These are phyloP conservation scores for Sinocyclocheilus grahami DNA, from an alignment of 2,113 vertebrate genomes.

Conservation along the genomic window DNA sequence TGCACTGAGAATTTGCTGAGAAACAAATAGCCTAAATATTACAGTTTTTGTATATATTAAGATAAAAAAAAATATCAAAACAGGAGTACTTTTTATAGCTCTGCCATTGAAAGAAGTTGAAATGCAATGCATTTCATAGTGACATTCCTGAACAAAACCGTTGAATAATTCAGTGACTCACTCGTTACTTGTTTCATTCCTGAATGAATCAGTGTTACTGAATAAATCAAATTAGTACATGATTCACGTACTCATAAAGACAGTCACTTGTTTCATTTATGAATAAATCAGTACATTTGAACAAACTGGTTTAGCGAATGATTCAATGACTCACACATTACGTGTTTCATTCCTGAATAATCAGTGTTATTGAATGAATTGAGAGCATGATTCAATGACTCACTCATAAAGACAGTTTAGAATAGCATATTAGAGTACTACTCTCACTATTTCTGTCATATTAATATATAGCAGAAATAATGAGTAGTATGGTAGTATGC, in stretches of 20 bases:
- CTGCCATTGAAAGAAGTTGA: neutral
- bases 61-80: too few species aligned
- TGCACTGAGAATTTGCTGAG: neutral
- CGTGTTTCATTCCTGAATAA: neutral
- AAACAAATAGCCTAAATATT: conserved; percentile 17
- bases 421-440: too few species aligned
- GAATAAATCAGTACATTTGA: neutral
- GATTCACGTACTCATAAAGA: neutral
- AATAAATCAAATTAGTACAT: neutral
- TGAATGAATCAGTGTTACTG: neutral
- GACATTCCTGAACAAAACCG: neutral
- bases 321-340: neutral
- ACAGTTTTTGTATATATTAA: neutral
- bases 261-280: neutral
- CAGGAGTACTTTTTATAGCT: neutral
- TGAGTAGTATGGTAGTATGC: too few species aligned
- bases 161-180: neutral
- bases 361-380: neutral
- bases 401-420: too few species aligned
- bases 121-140: too few species aligned
- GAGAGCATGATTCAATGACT: too few species aligned
- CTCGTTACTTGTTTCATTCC: neutral
- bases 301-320: neutral
- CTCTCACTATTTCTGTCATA: too few species aligned
- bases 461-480: too few species aligned